Evolutionary conservation across 2,888 invertebrate genomes (phyloP), one percentile per base, ranked within the genome.

Genomic region (Parthenolecanium corni): DNA sequence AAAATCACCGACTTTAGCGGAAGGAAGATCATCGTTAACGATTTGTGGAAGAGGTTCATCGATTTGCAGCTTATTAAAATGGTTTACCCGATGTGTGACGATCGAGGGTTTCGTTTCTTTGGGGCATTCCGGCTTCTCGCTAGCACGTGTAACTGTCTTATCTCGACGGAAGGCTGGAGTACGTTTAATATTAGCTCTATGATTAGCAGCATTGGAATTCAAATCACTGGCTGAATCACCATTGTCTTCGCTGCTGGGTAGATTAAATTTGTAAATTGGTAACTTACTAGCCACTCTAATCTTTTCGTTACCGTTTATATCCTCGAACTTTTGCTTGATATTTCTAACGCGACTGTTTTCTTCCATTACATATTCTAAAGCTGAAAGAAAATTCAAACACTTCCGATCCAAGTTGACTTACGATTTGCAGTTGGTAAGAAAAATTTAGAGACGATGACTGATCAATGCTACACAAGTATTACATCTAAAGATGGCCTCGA

Each of bases 121-220:
- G 9, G 18, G 31, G 16, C 12, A 36, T 3, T 49, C 49, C 3
- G 20, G 16, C 14, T 46, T 58, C 6, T 58, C 58, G n/a, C 31
- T 38, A 25, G 31, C 47, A 18, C 49, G 49, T 11, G 21, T 4
- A 9, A 3, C 49, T 14, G 38, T n/a, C 16, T 76, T 76, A 66
- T 78, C 78, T 62, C 77, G 72, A 46, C 80, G 72, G 69, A 80
- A 80, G 1, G 80, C 80, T 11, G 79, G 80, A 25, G 77, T 78
- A 56, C 80, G 71, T 70, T 79, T 79, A n/a, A 80, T 78, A 40
- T 67, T 66, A n/a, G 52, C 31, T 11, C 63, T 31, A 47, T 46
- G 53, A 53, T 49, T 58, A 9, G 49, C 25, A n/a, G 11, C 20
- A 5, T 11, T 23, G 14, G 11, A 14, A 23, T 49, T 23, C 31